These are phyloP conservation scores for Balanococcus diminutus DNA, from an alignment of 2,888 invertebrate species.

Conservation along the genomic window DNA sequence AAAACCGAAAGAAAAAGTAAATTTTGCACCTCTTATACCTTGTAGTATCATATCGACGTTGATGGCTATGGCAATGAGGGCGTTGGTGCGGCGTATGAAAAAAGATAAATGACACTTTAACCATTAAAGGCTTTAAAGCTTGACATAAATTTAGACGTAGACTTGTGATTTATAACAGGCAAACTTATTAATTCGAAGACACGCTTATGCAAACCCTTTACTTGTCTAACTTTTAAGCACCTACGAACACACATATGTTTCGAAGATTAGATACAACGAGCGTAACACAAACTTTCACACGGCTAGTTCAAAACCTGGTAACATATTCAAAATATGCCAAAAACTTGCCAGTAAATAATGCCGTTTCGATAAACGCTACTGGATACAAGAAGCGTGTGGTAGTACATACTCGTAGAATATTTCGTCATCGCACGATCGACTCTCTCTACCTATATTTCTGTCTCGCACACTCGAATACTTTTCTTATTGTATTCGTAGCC, in stretches of 20 bases:
- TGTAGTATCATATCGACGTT: neutral
- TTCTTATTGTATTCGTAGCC: too few relatives aligned
- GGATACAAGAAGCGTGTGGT: neutral
- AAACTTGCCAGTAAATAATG: conserved; percentile 25
- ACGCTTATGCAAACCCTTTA: conserved; percentile 47
- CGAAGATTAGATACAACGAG: conserved; percentile 31
- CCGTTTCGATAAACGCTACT: neutral
- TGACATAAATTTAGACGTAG: conserved; percentile 48
- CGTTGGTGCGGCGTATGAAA: neutral
- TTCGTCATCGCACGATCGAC: neutral
- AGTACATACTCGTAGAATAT: neutral
- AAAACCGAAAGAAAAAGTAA: too few relatives aligned
- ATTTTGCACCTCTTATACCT: too few relatives aligned
- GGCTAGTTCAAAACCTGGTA: conserved; percentile 21
- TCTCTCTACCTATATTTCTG: neutral
- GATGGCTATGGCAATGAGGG: too few relatives aligned
- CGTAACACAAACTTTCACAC: neutral
- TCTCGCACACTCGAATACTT: neutral
- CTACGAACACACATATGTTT: conserved; percentile 32
- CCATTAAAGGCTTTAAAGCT: conserved; percentile 42
- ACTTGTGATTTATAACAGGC: conserved; percentile 45
- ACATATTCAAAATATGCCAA: conserved; percentile 23
- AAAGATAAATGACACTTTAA: conserved; percentile 32
- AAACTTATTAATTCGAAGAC: conserved; percentile 49
- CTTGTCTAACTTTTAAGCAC: conserved; percentile 48